Evolutionary conservation across 2,888 invertebrate species (phyloP), one percentile per base, ranked within the genome.

Genomic region (Pimpla rufipes): DNA sequence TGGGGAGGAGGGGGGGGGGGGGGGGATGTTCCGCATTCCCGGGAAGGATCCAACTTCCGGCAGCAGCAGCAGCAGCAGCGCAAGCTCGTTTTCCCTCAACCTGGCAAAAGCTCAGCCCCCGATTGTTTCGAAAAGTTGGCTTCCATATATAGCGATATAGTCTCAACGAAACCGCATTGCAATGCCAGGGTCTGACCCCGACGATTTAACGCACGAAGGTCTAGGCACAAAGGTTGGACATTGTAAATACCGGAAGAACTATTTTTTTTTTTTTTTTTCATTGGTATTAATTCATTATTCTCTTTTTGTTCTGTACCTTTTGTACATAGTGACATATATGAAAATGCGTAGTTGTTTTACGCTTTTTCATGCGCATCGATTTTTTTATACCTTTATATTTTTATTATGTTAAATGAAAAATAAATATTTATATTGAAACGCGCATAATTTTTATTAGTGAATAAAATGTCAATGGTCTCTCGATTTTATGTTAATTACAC

Each of bases 71-170:
- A n/a, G 7, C 23, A 5, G 29, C 57, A 23, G 6, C 13, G 29
- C 35, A 42, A 42, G 35, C 57, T 59, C 35, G 57, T 55, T 55
- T 55, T 55, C 59, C 29, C 57, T 29, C 11, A 57, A 29, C 29
- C 35, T 35, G 35, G 8, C 35, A 59, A n/a, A 29, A 35, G n/a
- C n/a, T 35, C 10, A 35, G 18, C 3, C 29, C 11, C 37, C 37
- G 37, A 62, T 40, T 62, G 18, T 62, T 62, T 18, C 35, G 45
- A 73, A 71, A 71, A 71, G 29, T 70, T 35, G 70, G 40, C 40
- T 70, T 37, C 16, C 0, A n/a, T 16, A n/a, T 29, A 29, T 29
- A 29, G 5, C 29, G 35, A 7, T 13, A 52, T 18, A 21, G 50
- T 2, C 16, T 16, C 16, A 18, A 21, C 50, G 50, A 35, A 29